A percentile compares a stretch with the other conserved stretches of the same genome.
phyloP scores from a whole-genome alignment of 2,797 vertebrate species.

The Periophthalmus magnuspinnatus region DNA sequence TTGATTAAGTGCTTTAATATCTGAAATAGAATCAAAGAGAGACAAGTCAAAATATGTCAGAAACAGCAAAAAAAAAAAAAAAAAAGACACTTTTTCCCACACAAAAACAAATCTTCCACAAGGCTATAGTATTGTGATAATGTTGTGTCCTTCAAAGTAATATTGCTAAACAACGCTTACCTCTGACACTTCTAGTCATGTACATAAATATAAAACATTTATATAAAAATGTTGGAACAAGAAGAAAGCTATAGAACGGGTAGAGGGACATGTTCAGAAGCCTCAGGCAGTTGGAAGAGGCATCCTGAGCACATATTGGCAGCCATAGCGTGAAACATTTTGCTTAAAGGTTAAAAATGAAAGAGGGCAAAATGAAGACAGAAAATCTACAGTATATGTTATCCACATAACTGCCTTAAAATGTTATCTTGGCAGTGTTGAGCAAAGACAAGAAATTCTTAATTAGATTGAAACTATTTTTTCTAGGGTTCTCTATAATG shows the following conservation, averaged over 20 bases:
- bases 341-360: slow-evolving; percentile 46
- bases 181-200: slow-evolving; percentile 12
- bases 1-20: not conserved
- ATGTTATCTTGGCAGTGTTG: slow-evolving; percentile 64
- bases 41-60: not conserved
- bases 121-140: not conserved
- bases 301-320: slow-evolving; percentile 61
- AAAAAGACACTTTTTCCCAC: not conserved
- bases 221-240: too few relatives aligned
- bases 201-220: slow-evolving; percentile 1
- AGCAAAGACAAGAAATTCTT: slow-evolving; percentile 44
- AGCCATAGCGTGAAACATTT: slow-evolving; percentile 54
- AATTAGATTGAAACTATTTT: slow-evolving; percentile 44
- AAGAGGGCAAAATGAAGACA: slow-evolving; percentile 38
- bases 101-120: not conserved
- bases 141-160: slow-evolving; percentile 26
- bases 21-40: not conserved
- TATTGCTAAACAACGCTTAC: slow-evolving; percentile 52
- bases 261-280: slow-evolving; percentile 44
- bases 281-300: slow-evolving; percentile 56
- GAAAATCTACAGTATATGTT: slow-evolving; percentile 50
- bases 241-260: slow-evolving; percentile 23
- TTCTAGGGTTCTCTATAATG: not conserved
- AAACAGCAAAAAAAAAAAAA: not conserved
- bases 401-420: slow-evolving; percentile 59